phyloP scores from a whole-genome alignment of 2,888 invertebrate species.

The Andrena camellia region DNA sequence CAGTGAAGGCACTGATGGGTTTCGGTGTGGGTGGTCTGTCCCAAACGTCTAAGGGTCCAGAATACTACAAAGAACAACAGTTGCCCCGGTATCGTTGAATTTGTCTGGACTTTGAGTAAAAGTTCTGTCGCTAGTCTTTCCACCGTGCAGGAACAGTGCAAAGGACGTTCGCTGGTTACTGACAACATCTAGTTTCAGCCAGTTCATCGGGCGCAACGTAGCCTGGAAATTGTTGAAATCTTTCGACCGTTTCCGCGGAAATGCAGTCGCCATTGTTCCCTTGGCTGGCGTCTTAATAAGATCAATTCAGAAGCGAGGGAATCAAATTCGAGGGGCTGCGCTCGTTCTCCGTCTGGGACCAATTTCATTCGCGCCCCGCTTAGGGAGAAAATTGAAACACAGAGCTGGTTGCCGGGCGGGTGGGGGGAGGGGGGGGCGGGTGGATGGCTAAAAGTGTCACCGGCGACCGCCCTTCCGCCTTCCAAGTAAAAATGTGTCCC shows the following conservation, averaged over 20 bases:
- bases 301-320: conserved; percentile 35
- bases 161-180: too few species aligned
- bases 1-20: too few species aligned
- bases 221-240: conserved; percentile 5
- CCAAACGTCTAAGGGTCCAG: too few species aligned
- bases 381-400: conserved; percentile 52
- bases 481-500: conserved; percentile 23
- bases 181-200: not conserved
- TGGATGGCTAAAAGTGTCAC: conserved; percentile 21
- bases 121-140: too few species aligned
- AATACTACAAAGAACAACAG: too few species aligned
- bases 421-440: not conserved
- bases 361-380: conserved; percentile 40
- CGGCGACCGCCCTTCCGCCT: not conserved
- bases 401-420: conserved; percentile 2
- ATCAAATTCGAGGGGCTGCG: conserved; percentile 39
- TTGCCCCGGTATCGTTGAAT: too few species aligned
- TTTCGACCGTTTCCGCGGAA: not conserved
- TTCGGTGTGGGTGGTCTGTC: too few species aligned
- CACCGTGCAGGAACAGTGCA: not conserved
- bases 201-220: not conserved
- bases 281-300: conserved; percentile 32
- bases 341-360: conserved; percentile 22
- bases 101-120: too few species aligned
- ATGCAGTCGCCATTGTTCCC: conserved; percentile 7